Percentiles rank a stretch among this genome's conserved stretches.
These are phyloP conservation scores for Alligator sinensis DNA, from an alignment of 2,113 vertebrate species.

Conservation along the genomic window DNA sequence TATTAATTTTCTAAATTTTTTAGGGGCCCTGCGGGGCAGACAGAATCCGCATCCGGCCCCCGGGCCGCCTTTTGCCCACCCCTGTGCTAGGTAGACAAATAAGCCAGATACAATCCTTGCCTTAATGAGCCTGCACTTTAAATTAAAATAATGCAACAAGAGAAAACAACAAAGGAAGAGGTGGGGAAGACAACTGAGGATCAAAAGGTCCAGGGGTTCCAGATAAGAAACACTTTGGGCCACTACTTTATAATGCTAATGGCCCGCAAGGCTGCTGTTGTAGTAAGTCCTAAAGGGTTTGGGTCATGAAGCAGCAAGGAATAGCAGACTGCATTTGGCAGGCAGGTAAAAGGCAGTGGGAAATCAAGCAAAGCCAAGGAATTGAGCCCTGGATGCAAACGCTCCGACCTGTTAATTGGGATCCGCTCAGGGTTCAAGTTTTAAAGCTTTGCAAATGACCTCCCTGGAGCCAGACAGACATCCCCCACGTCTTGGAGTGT, in stretches of 20 bases:
- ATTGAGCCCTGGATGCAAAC: not conserved
- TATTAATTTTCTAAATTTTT: too few relatives aligned
- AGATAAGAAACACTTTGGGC: conserved; percentile 11
- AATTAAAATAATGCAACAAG: not conserved
- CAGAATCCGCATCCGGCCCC: too few relatives aligned
- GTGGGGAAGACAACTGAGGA: not conserved
- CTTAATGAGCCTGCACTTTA: not conserved
- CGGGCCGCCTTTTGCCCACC: too few relatives aligned
- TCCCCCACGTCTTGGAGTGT: not conserved
- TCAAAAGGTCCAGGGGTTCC: not conserved
- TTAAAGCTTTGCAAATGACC: not conserved
- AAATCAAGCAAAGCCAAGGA: not conserved
- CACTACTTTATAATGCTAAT: not conserved
- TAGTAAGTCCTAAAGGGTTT: not conserved
- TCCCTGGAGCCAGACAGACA: not conserved
- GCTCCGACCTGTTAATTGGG: too few relatives aligned
- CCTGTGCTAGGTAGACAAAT: not conserved
- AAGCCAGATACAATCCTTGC: not conserved
- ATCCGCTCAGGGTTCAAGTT: too few relatives aligned
- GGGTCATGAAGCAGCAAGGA: not conserved
- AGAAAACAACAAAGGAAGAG: not conserved
- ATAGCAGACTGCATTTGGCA: not conserved
- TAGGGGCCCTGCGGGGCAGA: too few relatives aligned
- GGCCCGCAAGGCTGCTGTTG: not conserved
- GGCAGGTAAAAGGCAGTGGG: not conserved